Evolutionary conservation across 1,140 invertebrate species (phyloP), one percentile per base, ranked within the genome.

Genomic region (Trialeurodes vaporariorum): DNA sequence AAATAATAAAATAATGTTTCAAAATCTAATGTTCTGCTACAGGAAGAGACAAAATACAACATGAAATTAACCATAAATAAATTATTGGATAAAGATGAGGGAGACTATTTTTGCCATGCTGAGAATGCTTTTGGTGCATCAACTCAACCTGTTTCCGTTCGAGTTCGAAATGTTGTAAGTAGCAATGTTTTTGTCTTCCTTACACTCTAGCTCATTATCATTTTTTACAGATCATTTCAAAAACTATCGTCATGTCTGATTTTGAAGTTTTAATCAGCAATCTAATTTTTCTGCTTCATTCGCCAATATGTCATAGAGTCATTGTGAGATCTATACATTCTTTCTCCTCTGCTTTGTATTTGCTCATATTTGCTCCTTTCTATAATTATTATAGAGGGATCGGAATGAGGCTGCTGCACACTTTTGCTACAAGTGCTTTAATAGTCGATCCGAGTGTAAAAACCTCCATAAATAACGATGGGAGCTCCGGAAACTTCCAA

Each of bases 41-140:
- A 81, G 78, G 80, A 82, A 65, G 73, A 82, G 63, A 83, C 84
- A 26, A 85, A 84, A 67, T 89, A 87, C 75, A 81, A 84, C 1
- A 90, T 91, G 86, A 81, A 83, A 12, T 75, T 92, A 27, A 84
- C 83, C 66, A 89, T 92, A 66, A 85, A 84, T 72, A 85, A 86
- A 73, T 83, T 91, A 68, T 78, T 82, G 23, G 84, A 86, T 65
- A 76, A 81, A 49, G 88, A 91, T 76, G 86, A 85, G 49, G 89
- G 88, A 0, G 86, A 89, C 63, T 92, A 91, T 76, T 91, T 84
- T 77, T 92, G 89, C 70, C 87, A 90, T 76, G 89, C 89, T 0
- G 87, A 90, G 76, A 92, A 92, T 75, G 84, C 87, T 0, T 89
- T 90, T 70, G 89, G 90, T 1, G 84, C 83, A 64, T 81, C 83